Evolutionary conservation across 2,113 vertebrate species (phyloP).

Genomic region (Ellobius talpinus): DNA sequence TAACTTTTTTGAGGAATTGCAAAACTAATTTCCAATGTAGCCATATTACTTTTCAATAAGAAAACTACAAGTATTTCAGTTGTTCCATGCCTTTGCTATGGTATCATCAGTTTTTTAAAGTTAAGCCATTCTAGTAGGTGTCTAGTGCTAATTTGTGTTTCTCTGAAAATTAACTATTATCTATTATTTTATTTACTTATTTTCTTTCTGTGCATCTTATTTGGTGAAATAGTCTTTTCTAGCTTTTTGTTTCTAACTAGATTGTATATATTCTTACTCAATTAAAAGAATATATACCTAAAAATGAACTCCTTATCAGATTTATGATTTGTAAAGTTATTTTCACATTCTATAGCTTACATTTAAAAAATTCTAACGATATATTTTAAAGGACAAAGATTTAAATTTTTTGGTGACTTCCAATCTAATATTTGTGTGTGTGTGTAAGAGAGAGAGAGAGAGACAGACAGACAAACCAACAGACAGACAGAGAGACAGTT

Average conservation of each 20-base stretch:
- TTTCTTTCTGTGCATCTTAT: neutral
- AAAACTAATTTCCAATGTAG: slow-evolving; percentile 33
- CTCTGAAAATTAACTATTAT: slow-evolving; percentile 10
- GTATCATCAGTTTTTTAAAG: neutral
- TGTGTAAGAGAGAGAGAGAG: neutral
- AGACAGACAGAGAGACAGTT: neutral
- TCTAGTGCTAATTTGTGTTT: neutral
- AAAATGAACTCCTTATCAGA: slow-evolving; percentile 50
- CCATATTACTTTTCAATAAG: neutral
- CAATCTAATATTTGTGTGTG: neutral
- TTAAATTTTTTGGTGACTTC: neutral
- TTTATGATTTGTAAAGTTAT: slow-evolving; percentile 31
- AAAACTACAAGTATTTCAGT: slow-evolving; percentile 26
- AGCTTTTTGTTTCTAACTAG: slow-evolving; percentile 18
- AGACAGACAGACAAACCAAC: neutral
- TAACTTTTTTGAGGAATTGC: slow-evolving; percentile 54
- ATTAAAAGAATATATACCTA: slow-evolving; percentile 48
- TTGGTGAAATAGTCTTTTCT: slow-evolving; percentile 46
- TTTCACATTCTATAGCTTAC: slow-evolving; percentile 1
- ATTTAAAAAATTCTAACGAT: neutral
- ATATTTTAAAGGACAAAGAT: slow-evolving; percentile 53
- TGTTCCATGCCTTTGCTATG: neutral
- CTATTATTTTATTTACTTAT: slow-evolving; percentile 32
- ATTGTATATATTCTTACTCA: slow-evolving; percentile 41
- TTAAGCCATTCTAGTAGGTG: neutral